These are phyloP conservation scores for Sphaeridia pumilis DNA, from an alignment of 2,888 invertebrate genomes.

Conservation along the genomic window DNA sequence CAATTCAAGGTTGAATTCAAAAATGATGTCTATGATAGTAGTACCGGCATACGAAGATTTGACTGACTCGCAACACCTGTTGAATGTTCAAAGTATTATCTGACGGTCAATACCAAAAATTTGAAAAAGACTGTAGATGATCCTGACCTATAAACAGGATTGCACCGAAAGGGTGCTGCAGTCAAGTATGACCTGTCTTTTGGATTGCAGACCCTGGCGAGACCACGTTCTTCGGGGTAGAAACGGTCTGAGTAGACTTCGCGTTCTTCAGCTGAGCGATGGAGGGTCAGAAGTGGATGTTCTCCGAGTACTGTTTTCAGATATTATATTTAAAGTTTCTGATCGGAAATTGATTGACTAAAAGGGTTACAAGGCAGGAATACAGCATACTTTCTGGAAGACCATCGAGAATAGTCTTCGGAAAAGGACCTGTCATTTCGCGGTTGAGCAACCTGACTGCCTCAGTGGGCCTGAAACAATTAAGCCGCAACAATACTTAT, in stretches of 20 bases:
- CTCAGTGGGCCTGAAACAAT: background rate
- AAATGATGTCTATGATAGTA: conserved; percentile 1
- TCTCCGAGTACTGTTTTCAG: conserved; percentile 24
- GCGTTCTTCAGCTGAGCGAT: conserved; percentile 27
- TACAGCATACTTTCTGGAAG: conserved; percentile 10
- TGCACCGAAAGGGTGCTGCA: conserved; percentile 30
- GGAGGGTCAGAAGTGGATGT: conserved; percentile 30
- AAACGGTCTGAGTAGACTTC: conserved; percentile 29
- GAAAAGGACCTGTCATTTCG: conserved; percentile 20
- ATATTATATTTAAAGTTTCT: too few species aligned
- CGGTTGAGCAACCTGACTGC: background rate
- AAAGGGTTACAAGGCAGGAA: background rate
- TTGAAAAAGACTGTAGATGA: background rate
- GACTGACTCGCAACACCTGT: conserved; percentile 29
- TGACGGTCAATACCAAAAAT: background rate
- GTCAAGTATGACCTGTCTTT: conserved; percentile 30
- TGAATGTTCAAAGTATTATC: too few species aligned
- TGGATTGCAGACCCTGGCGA: conserved; percentile 34
- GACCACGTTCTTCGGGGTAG: conserved; percentile 31
- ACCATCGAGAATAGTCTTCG: conserved; percentile 23
- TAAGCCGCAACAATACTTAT: too few species aligned
- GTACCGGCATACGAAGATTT: conserved; percentile 22
- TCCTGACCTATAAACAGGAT: conserved; percentile 24
- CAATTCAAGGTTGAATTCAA: background rate
- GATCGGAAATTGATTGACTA: too few species aligned